Evolutionary conservation across 64 coral and sea anemone species (phyloP), one percentile per base, ranked within the genome.

Genomic region (Trachythela sp.): DNA sequence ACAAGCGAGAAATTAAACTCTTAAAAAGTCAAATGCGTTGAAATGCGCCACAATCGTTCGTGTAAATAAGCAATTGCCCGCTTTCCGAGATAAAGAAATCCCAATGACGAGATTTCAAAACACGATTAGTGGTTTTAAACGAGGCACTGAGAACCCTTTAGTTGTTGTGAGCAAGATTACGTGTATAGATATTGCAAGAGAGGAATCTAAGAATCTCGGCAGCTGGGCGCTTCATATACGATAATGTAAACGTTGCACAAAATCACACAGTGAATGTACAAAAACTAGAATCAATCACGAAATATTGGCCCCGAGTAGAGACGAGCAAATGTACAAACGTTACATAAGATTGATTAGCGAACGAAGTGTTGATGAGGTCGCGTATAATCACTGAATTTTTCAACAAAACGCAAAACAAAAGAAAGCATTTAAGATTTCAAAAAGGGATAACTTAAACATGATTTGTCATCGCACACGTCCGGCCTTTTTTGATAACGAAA

Each of bases 51-150:
- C 56, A 64, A 64, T 64, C 56, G 56, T 64, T 64, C 56, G 56
- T 64, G 56, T 64, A 64, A 20, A 64, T 26, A 64, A 64, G 56
- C 56, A 64, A 64, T 64, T 64, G 56, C 17, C 6, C 56, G 4
- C 56, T 80, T 80, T 80, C 75, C 75, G 37, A 80, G 75, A 80
- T 80, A 80, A 80, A 35, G 15, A 14, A 37, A 80, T 15, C 9
- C 3, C 15, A 30, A 39, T 39, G 75, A 80, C 20, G 33, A 80
- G 37, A 39, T 80, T 4, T 80, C 31, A 80, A 80, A 80, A 80
- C 20, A 80, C 75, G 75, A 80, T 80, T 80, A 80, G 75, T 38
- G 75, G 75, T 80, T 80, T 37, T 35, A 37, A 80, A 64, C 56
- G 56, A 64, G 56, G 20, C 22, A n/a, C 18, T 64, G 26, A 26